Base-by-base conservation (phyloP, 2,888 invertebrate genomes). In the Sialis fuliginosa region DNA sequence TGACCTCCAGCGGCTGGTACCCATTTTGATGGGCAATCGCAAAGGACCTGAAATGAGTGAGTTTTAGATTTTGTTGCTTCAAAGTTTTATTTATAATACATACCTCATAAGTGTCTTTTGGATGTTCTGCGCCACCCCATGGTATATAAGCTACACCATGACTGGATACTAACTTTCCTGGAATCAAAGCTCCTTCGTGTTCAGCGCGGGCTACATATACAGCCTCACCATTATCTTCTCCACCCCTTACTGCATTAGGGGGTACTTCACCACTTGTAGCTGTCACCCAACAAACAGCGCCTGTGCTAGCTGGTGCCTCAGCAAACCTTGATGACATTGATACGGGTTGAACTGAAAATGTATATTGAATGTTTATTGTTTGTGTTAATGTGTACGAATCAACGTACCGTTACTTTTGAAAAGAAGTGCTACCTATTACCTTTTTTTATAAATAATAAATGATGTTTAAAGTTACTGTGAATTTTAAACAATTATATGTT, bases 71-170 rank as follows among this genome's bases (percentile, higher is more conserved):
- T 37, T 39, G 6, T 12, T n/a, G 2, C 7, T 12, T 7, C 37
- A 22, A 12, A 37, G 39, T 13, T 45, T 13, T 7, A 34, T n/a
- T 6, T n/a, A 13, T n/a, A 32, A 9, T 34, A 52, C 54, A 55
- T 54, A 79, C 80, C 68, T 88, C 81, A 61, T 85, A 86, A 39
- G 78, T 71, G 34, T 62, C 57, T 56, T 79, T 78, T 10, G 71
- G 71, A 56, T 84, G 78, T 54, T 82, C 80, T 9, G 62, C 69
- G 9, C 85, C 84, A 13, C 86, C 87, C 81, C 84, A 90, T 13
- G 89, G 64, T 9, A 88, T 63, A 57, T 79, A 87, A 51, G 76
- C 77, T 0, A 73, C 68, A 7, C 78, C 77, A 57, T 82, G 78
- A 9, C 81, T 75, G 5, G 81, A 76, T 42, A 81, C 70, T 52